A percentile compares a stretch with the other conserved stretches of the same genome.
phyloP scores from a whole-genome alignment of 2,113 vertebrate genomes.

The Chaetodon trifascialis region DNA sequence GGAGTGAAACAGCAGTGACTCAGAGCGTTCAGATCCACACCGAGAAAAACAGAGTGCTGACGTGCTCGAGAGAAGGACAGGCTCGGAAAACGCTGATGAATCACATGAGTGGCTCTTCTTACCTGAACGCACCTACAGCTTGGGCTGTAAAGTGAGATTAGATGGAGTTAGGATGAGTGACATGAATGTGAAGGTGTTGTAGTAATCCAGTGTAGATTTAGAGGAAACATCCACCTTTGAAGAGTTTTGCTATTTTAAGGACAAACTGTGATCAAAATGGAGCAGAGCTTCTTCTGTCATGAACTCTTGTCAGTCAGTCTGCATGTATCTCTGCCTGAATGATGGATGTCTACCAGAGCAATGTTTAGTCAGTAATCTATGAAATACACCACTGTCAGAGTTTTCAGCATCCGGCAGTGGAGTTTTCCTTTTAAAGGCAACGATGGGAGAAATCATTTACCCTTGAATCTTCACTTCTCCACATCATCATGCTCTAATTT shows the following conservation, averaged over 20 bases:
- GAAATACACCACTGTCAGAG: no score
- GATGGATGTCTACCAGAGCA: no score
- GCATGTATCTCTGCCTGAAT: no score
- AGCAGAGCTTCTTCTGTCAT: background rate
- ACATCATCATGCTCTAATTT: background rate
- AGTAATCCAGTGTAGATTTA: background rate
- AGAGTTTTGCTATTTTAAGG: background rate
- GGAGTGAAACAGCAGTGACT: constrained; percentile 23
- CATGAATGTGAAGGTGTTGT: no score
- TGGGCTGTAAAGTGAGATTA: constrained; percentile 75
- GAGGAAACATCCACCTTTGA: background rate
- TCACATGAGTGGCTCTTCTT: constrained; percentile 70
- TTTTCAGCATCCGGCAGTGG: background rate
- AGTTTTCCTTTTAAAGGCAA: background rate
- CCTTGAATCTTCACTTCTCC: background rate
- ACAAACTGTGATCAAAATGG: background rate
- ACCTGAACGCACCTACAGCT: constrained; percentile 80
- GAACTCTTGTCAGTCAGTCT: no score
- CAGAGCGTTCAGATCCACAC: background rate
- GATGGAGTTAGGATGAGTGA: constrained; percentile 68
- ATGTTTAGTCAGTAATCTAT: no score
- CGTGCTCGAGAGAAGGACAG: constrained; percentile 41
- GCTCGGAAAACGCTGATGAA: constrained; percentile 9
- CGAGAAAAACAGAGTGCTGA: constrained; percentile 33
- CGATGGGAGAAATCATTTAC: background rate